phyloP scores from a whole-genome alignment of 1,140 invertebrate genomes.

The Polyergus mexicanus region DNA sequence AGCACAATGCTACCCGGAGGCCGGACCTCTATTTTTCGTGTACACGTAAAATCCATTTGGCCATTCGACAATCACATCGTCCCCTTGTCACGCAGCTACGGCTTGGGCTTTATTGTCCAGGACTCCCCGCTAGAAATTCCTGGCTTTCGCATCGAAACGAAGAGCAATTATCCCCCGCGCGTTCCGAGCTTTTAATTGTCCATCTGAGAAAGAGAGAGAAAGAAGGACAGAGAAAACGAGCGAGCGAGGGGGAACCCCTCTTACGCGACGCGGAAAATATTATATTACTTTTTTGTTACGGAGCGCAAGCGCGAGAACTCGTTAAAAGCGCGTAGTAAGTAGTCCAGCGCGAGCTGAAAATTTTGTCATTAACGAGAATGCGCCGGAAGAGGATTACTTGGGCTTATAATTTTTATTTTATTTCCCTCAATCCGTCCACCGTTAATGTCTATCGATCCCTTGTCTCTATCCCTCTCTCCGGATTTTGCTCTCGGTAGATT shows the following conservation, averaged over 20 bases:
- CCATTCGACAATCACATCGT: constrained; percentile 76
- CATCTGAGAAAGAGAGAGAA: neutral
- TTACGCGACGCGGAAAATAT: constrained; percentile 67
- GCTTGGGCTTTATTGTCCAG: constrained; percentile 74
- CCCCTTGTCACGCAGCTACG: constrained; percentile 70
- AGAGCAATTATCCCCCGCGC: constrained; percentile 74
- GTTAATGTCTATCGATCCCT: constrained; percentile 30
- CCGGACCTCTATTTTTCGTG: constrained; percentile 75
- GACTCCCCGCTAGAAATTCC: constrained; percentile 70
- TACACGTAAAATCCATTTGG: constrained; percentile 79
- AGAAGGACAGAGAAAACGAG: neutral
- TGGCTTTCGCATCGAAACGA: constrained; percentile 75
- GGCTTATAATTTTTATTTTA: constrained; percentile 32
- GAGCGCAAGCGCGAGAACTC: constrained; percentile 32
- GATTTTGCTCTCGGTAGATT: constrained; percentile 8
- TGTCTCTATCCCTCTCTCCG: neutral
- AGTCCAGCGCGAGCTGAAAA: constrained; percentile 50
- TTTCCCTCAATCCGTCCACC: constrained; percentile 31
- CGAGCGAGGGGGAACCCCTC: neutral
- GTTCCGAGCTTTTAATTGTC: constrained; percentile 77
- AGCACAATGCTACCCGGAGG: constrained; percentile 64
- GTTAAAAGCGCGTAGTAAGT: constrained; percentile 66
- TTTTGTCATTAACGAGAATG: constrained; percentile 60
- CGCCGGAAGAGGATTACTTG: constrained; percentile 46
- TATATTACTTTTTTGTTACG: constrained; percentile 69